Base-by-base conservation (phyloP, 2,113 vertebrate genomes). In the Azemiops feae region DNA sequence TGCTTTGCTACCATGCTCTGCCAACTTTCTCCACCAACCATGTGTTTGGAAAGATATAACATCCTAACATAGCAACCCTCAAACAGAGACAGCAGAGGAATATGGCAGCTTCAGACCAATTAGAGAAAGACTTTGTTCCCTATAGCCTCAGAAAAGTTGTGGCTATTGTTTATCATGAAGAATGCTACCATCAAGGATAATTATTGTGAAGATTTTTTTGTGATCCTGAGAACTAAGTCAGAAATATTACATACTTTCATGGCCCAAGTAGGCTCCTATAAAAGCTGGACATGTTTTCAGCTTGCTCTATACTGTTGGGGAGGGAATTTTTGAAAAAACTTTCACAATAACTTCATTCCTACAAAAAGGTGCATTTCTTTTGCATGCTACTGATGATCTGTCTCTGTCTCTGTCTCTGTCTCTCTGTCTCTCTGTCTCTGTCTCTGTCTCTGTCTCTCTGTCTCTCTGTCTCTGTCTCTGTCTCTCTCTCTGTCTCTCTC, bases 401-500 rank as follows among this genome's bases (percentile, higher is more conserved):
- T 91, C 3, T 90, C 43, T 92, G 94, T 87, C 95, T 69, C 16
- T n/a, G n/a, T n/a, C n/a, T n/a, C n/a, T n/a, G n/a, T 14, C 8
- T 27, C 52, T 55, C 30, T 4, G 4, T 55, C 7, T 91, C 3
- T 88, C 39, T 92, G 94, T 69, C 95, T 69, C 14, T 9, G 5
- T 34, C 50, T 52, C 12, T n/a, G n/a, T n/a, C n/a, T n/a, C n/a
- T n/a, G n/a, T n/a, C n/a, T n/a, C n/a, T n/a, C n/a, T n/a, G n/a
- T n/a, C n/a, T n/a, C n/a, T n/a, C n/a, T n/a, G n/a, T 54, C 53
- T 58, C 11, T 92, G 3, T 91, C 45, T 93, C 94, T 87, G 95
- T 81, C 14, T 11, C 11, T 53, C 53, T 58, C 11, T 92, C 3
- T 90, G 43, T 93, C 94, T 87, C 95, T 86, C n/a, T n/a, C n/a